Evolutionary conservation across 2,888 invertebrate species (phyloP), one percentile per base, ranked within the genome.

Genomic region (Mythimna pallens): DNA sequence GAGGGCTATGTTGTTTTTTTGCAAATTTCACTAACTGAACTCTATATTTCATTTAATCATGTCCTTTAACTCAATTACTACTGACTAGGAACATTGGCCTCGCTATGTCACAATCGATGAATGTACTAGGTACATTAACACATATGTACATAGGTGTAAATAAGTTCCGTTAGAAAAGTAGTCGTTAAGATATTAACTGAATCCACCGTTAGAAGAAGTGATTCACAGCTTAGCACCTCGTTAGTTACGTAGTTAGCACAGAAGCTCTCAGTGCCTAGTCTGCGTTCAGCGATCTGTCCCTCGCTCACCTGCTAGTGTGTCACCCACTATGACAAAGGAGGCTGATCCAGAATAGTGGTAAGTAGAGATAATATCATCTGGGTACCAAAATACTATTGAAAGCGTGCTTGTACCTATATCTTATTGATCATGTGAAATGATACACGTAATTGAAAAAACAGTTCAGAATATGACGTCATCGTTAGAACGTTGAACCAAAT

Each of bases 201-300:
- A 58, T 64, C 64, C 74, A 62, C 47, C 8, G 25, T 54, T 30
- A 50, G n/a, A 55, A 50, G 36, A 54, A 43, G 40, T 73, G 40
- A 40, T 80, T 61, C 47, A 36, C 47, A 50, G 61, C n/a, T 73
- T 47, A 62, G 17, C 57, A 65, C 57, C 22, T 54, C 54, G 65
- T 63, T 80, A 55, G 64, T 64, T 40, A 55, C 54, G 47, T 57
- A 73, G 65, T 73, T 66, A 65, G 50, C 40, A 36, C 43, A 62
- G 25, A 47, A 64, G 73, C 58, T 30, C 54, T 17, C 22, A 25
- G 43, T 22, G 36, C 36, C 47, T 7, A 0, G 47, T 52, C 36
- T 43, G 12, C 22, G 54, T 14, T 20, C 9, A 8, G 54, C 52
- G 22, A 54, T 47, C 63, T 20, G 63, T 14, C 17, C n/a, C 25